Evolutionary conservation across 1,140 invertebrate species (phyloP), one percentile per base, ranked within the genome.

Genomic region (Caenorhabditis tropicalis): DNA sequence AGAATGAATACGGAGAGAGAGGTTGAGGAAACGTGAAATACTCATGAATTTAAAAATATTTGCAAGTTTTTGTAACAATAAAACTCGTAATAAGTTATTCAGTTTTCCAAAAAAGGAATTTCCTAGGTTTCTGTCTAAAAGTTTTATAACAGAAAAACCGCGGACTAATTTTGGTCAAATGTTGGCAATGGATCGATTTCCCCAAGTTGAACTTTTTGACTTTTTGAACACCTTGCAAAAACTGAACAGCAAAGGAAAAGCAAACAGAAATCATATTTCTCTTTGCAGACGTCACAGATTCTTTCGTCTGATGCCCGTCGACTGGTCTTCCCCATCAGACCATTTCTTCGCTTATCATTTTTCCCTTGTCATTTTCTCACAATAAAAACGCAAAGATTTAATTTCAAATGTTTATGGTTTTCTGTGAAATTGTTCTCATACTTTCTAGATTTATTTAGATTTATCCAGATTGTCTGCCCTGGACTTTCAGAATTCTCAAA

Each of bases 281-380:
- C 31, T 36, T 74, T 74, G 65, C 65, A 74, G 65, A 43, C 65
- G 36, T 43, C 65, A 74, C 65, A 43, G 36, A 65, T 33, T 19
- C 4, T 33, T 74, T 43, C 36, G 65, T 74, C 65, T 74, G 65
- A 43, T n/a, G 65, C 27, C 65, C 6, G 7, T 31, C 36, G 65
- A 21, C 27, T 19, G 65, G 65, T 74, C 65, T 74, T 74, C 65
- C 65, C 65, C 65, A 46, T 74, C 65, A 74, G 65, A 43, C 65
- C 65, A 39, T 43, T 43, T n/a, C n/a, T n/a, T 24, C 53, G 3
- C 53, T 74, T 31, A 74, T 43, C 65, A 43, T 39, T 74, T 7
- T 10, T n/a, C 19, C 33, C 53, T 4, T 60, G 15, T 60, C 29
- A 74, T 21, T 74, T 74, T 74, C 43, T 9, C 12, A 21, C 27